Evolutionary conservation across 92 coral and sea anemone species (phyloP).

Genomic region (Bergia sp.): DNA sequence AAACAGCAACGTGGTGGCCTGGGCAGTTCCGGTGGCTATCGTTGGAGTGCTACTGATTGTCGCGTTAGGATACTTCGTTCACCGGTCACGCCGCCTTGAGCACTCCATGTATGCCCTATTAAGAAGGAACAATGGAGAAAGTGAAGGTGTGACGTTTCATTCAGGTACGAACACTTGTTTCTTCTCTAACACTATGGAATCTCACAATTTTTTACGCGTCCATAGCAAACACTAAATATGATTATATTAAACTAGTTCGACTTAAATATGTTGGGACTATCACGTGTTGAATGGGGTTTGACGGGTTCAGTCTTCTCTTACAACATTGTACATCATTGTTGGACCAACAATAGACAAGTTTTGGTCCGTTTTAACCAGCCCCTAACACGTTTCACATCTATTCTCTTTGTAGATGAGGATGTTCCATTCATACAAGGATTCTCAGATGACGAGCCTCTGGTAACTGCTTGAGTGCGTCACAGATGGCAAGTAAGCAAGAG

Average conservation of each 20-base stretch:
- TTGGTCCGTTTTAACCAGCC: no score
- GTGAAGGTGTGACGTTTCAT: slow-evolving; percentile 84
- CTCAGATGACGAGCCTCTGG: slow-evolving; percentile 97
- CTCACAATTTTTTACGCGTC: neutral
- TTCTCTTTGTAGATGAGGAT: slow-evolving; percentile 68
- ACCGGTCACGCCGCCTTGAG: slow-evolving; percentile 88
- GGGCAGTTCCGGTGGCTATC: slow-evolving; percentile 98
- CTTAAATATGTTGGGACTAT: no score
- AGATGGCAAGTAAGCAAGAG: neutral
- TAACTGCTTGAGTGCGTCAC: slow-evolving; percentile 71
- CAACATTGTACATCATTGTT: no score
- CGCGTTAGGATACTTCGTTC: slow-evolving; percentile 65
- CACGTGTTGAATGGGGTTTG: no score
- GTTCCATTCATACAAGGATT: slow-evolving; percentile 89
- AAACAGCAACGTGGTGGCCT: slow-evolving; percentile 57
- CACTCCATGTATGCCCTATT: slow-evolving; percentile 87
- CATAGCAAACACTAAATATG: no score
- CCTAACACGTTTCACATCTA: neutral
- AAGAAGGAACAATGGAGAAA: slow-evolving; percentile 58
- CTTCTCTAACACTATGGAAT: neutral
- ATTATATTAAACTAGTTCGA: no score
- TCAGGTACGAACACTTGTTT: slow-evolving; percentile 48
- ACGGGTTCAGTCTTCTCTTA: no score
- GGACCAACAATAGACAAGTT: neutral
- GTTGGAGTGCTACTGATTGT: slow-evolving; percentile 66